Evolutionary conservation across 2,113 vertebrate species (phyloP).

Genomic region (Oreochromis spilurus): DNA sequence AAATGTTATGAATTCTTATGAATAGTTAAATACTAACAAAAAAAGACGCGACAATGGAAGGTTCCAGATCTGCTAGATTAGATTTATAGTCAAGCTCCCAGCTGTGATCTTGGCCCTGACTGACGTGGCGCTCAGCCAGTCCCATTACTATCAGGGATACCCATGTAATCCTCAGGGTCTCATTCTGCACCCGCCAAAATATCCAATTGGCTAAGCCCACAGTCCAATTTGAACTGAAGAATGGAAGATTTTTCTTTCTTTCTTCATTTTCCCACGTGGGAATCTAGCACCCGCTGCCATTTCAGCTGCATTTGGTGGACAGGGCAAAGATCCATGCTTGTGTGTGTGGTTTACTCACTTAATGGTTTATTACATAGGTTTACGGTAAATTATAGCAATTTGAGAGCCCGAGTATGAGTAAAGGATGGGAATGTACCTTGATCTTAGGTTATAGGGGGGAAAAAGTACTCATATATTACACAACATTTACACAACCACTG

Average conservation of each 20-base stretch:
- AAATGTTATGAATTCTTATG: neutral
- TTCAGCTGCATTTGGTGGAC: constrained; percentile 41
- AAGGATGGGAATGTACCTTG: neutral
- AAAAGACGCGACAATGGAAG: neutral
- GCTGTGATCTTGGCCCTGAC: constrained; percentile 27
- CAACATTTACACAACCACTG: neutral
- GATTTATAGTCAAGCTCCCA: constrained; percentile 5
- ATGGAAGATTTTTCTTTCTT: neutral
- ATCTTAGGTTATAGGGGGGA: neutral
- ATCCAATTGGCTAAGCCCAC: neutral
- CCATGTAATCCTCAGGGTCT: constrained; percentile 26
- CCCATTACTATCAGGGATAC: neutral
- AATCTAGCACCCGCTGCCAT: neutral
- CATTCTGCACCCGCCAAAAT: neutral
- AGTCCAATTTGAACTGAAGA: neutral
- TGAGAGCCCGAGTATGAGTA: neutral
- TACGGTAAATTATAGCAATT: neutral
- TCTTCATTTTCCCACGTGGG: constrained; percentile 38
- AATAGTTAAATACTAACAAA: neutral
- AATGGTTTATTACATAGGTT: neutral
- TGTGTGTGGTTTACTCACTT: neutral
- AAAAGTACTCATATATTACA: neutral
- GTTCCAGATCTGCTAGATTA: neutral
- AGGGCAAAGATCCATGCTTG: neutral
- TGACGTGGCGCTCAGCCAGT: neutral